Evolutionary conservation across 2,113 vertebrate species (phyloP), one percentile per base, ranked within the genome.

Genomic region (Crotophaga sulcirostris): DNA sequence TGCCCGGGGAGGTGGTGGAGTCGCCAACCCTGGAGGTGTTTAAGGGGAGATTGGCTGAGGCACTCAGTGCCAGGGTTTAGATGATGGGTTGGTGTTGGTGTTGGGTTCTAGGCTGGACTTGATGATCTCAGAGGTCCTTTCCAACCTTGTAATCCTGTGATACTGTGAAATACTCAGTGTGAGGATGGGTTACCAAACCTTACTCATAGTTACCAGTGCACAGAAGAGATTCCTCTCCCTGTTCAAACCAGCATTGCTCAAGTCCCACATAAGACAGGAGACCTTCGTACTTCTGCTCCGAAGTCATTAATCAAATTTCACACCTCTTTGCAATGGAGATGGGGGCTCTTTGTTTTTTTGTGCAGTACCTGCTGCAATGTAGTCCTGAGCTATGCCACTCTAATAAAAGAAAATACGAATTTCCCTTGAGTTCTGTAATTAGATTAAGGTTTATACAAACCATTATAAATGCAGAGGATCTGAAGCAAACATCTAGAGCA

Each of bases 391-490:
- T 87, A 34, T 68, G 64, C 60, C 70, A 31, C 44, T 2, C 3
- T 44, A 82, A 78, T 55, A 59, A 73, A 82, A 54, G 51, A 38
- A 73, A 84, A 78, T 10, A 59, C 4, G 17, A 51, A 93, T 88
- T 96, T 96, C 91, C 80, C 80, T 90, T 68, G 92, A 96, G 92
- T 45, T 72, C 64, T 90, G 84, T 94, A 95, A 96, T 96, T 96
- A 95, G 95, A 80, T 83, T 93, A 62, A 85, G 25, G 55, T 79
- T 91, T 93, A 52, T 91, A 87, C 76, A 81, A 56, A 91, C 73
- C 36, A 23, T 77, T 93, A 21, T 36, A 94, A 87, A 87, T 69
- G 66, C 21, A 52, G 40, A 83, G 23, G 47, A 79, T 62, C 52
- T 47, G 42, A 60, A 74, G 40, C 28, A 93, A 82, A 66, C 23